These are phyloP conservation scores for Epistrophe eligans DNA, from an alignment of 2,888 invertebrate species.

Conservation along the genomic window DNA sequence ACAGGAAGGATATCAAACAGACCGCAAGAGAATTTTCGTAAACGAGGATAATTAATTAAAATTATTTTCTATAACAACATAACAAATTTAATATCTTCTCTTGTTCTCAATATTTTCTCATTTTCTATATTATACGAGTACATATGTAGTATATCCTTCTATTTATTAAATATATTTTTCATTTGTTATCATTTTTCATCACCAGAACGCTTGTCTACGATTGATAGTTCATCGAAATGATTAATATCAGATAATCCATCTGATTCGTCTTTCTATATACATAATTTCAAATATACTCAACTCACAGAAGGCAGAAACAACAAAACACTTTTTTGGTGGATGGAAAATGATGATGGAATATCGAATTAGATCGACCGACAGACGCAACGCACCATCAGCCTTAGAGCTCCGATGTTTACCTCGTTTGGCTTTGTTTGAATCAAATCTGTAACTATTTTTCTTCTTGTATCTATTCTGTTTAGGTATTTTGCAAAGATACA, in stretches of 20 bases:
- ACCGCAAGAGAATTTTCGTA: background rate
- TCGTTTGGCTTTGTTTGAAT: slow-evolving; percentile 5
- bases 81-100: slow-evolving; percentile 60
- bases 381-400: background rate
- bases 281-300: background rate
- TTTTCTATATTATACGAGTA: slow-evolving; percentile 8
- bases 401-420: background rate
- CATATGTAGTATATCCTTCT: background rate
- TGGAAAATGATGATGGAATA: background rate
- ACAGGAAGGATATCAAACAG: background rate
- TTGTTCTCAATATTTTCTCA: slow-evolving; percentile 15
- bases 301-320: background rate
- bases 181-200: slow-evolving; percentile 70
- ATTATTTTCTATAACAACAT: slow-evolving; percentile 47
- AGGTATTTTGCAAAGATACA: background rate
- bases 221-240: slow-evolving; percentile 74
- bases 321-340: background rate
- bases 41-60: slow-evolving; percentile 67
- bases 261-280: background rate
- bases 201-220: slow-evolving; percentile 67
- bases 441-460: slow-evolving; percentile 14
- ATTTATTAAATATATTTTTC: slow-evolving; percentile 27
- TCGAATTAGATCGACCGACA: background rate
- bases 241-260: slow-evolving; percentile 65
- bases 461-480: too few species aligned